These are phyloP conservation scores for Deroplatys truncata DNA, from an alignment of 2,888 invertebrate genomes.

Conservation along the genomic window DNA sequence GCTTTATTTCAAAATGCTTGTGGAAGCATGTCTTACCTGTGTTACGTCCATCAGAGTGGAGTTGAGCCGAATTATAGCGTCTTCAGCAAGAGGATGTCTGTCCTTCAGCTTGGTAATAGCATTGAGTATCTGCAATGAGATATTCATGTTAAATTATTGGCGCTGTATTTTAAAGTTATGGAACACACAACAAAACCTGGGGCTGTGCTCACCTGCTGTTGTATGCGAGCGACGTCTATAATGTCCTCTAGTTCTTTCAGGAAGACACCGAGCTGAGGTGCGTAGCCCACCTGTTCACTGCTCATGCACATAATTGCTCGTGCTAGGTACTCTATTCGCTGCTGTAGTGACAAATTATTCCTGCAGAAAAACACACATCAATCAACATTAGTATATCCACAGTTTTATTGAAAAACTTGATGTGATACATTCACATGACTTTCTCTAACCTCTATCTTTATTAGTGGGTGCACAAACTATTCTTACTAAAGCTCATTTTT, in stretches of 20 bases:
- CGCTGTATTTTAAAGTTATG: no score
- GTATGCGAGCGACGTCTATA: conserved; percentile 84
- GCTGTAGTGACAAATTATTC: conserved; percentile 51
- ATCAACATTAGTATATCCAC: no score
- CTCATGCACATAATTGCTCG: conserved; percentile 94
- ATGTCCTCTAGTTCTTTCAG: conserved; percentile 89
- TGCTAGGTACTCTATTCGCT: conserved; percentile 86
- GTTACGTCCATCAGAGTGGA: conserved; percentile 4
- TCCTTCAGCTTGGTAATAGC: conserved; percentile 54
- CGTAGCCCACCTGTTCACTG: conserved; percentile 72
- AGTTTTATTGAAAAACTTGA: no score
- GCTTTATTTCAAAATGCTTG: no score
- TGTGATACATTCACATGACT: no score
- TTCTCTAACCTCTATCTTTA: no score
- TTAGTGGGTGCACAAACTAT: no score
- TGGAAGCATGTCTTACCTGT: not conserved
- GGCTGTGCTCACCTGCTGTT: conserved; percentile 50
- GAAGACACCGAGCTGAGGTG: conserved; percentile 70
- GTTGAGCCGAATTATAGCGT: conserved; percentile 49
- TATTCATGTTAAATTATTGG: not conserved
- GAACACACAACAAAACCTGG: no score
- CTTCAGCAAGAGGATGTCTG: conserved; percentile 40
- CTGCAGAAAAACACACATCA: not conserved
- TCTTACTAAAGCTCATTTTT: no score
- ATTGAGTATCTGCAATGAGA: conserved; percentile 53